Conservation (phyloP, 2,113 vertebrate genomes). For the Cisticola juncidis region DNA sequence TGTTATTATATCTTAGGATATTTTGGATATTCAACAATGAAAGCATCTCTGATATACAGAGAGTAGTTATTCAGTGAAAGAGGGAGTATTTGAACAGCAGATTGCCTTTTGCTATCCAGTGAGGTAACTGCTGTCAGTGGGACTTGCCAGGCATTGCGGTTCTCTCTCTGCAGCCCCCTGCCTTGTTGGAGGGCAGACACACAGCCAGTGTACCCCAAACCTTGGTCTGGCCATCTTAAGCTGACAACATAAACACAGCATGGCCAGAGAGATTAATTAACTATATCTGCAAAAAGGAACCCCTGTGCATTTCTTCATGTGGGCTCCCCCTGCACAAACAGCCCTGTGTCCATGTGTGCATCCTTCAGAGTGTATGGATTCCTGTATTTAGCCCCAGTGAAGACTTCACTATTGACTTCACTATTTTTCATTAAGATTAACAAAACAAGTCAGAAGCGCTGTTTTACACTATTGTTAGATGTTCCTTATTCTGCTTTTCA, state of each 20-base stretch:
- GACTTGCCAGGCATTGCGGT: neutral
- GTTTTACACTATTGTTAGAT: neutral
- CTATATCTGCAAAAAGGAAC: neutral
- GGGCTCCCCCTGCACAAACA: neutral
- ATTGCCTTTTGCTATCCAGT: neutral
- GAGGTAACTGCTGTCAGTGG: neutral
- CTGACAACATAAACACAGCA: fast-evolving
- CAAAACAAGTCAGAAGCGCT: neutral
- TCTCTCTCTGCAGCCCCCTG: neutral
- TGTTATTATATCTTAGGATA: neutral
- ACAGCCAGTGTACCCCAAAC: neutral
- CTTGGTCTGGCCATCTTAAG: neutral
- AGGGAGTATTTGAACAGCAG: neutral
- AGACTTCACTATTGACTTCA: neutral
- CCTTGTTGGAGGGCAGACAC: neutral
- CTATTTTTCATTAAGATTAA: neutral
- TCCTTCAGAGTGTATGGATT: neutral
- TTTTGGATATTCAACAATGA: neutral
- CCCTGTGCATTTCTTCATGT: neutral
- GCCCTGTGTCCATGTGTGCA: neutral
- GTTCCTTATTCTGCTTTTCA: neutral
- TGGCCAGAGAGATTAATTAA: neutral
- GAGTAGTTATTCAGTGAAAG: neutral
- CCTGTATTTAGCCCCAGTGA: neutral
- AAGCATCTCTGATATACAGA: neutral